A percentile compares a stretch with the other conserved stretches of the same genome.
Evolutionary conservation across 35 echinoderm and acorn worm species (phyloP).

Genomic region (Amphiura filiformis): DNA sequence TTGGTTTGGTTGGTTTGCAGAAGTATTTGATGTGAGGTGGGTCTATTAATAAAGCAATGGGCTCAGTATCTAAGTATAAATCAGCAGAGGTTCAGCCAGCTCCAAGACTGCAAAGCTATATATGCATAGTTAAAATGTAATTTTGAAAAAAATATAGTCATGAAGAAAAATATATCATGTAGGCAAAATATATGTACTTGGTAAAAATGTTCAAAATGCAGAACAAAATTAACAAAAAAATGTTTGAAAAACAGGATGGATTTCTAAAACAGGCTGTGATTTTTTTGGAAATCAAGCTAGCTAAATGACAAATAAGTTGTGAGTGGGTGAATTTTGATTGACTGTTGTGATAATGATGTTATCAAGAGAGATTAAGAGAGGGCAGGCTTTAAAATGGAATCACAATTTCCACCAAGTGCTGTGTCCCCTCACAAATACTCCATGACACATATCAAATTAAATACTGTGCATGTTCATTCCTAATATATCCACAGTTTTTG

Average conservation of each 20-base stretch:
- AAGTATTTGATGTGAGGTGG: too few species aligned
- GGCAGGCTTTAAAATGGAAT: too few species aligned
- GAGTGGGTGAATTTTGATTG: constrained; percentile 7
- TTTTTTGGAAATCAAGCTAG: neutral
- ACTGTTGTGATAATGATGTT: too few species aligned
- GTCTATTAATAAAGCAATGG: too few species aligned
- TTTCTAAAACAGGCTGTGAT: neutral
- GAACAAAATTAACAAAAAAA: neutral
- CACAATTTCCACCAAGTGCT: too few species aligned
- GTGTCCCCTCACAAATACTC: too few species aligned
- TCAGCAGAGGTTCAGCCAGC: neutral
- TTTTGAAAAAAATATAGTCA: neutral
- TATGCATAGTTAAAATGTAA: constrained; percentile 2
- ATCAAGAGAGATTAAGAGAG: too few species aligned
- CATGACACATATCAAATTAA: too few species aligned
- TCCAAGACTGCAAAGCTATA: neutral
- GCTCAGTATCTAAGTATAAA: too few species aligned
- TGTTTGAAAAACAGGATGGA: neutral
- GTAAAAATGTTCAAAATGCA: constrained; percentile 2
- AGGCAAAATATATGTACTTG: neutral
- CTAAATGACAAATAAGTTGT: constrained; percentile 10
- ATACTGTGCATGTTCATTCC: too few species aligned
- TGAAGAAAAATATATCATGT: constrained; percentile 11
- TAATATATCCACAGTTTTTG: too few species aligned
- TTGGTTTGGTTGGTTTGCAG: too few species aligned